Conservation (phyloP, 2,888 invertebrate genomes). For the Teleiodes luculella region DNA sequence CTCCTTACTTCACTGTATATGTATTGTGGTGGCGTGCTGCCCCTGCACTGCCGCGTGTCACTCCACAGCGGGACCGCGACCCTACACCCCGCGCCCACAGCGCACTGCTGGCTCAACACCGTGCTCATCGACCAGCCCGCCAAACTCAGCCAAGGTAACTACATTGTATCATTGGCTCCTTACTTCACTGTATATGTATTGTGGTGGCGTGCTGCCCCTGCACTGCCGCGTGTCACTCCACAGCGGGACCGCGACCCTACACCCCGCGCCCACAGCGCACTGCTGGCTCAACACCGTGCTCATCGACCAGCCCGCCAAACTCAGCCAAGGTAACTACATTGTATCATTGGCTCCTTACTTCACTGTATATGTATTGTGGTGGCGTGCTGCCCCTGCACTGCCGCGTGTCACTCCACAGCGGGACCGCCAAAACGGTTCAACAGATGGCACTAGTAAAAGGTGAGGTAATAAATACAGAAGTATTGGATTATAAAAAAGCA, state of each 20-base stretch:
- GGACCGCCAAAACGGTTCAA: no score
- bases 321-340: conserved; percentile 41
- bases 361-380: no score
- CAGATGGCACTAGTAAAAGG: no score
- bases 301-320: conserved; percentile 86
- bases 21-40: conserved; percentile 88
- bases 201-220: conserved; percentile 87
- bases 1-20: no score
- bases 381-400: conserved; percentile 90
- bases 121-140: conserved; percentile 87
- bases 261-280: conserved; percentile 84
- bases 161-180: no score
- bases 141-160: conserved; percentile 63
- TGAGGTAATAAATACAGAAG: no score
- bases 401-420: conserved; percentile 83
- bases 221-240: conserved; percentile 87
- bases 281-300: conserved; percentile 91
- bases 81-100: conserved; percentile 83
- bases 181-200: no score
- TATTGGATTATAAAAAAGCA: no score
- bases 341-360: no score
- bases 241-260: conserved; percentile 85
- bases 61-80: conserved; percentile 86
- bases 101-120: conserved; percentile 91
- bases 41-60: conserved; percentile 87